phyloP scores from a whole-genome alignment of 1,140 invertebrate genomes.

The roundworm (Caenorhabditis elegans) region WBcel235 BX284605.5:20474501-20475000 shows the following conservation, averaged over 20 bases:
- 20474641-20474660: too few species aligned
- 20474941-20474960: constrained; percentile 39
- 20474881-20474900: constrained; percentile 51
- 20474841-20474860: constrained; percentile 32
- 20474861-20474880: constrained; percentile 51
- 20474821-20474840: constrained; percentile 23
- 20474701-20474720: too few species aligned
- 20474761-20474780: constrained; percentile 50
- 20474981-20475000: constrained; percentile 40
- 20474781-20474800: constrained; percentile 3
- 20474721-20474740: too few species aligned
- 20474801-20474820: not conserved
- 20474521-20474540: too few species aligned
- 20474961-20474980: constrained; percentile 41
- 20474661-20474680: too few species aligned
- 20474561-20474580: too few species aligned
- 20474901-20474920: constrained; percentile 50
- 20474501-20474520: too few species aligned
- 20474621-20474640: too few species aligned
- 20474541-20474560: too few species aligned
- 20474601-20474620: too few species aligned
- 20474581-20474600: too few species aligned
- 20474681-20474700: too few species aligned
- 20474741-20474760: constrained; percentile 68
- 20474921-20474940: constrained; percentile 39